Conservation (phyloP, 2,888 invertebrate species). For the Dorcus parallelipipedus region DNA sequence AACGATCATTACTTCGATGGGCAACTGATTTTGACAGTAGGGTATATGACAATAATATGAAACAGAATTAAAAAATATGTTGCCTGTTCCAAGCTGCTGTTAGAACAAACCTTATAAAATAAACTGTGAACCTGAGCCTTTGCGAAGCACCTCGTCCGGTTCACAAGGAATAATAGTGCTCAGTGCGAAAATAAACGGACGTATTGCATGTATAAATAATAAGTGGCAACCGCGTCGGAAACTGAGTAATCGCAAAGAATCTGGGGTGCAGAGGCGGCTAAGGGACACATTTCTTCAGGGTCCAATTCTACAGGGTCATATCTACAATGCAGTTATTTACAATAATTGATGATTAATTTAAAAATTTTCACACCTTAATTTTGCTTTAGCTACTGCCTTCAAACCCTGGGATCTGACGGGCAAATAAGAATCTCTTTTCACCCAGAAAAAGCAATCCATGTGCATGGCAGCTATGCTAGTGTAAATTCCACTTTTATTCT, state of each 20-base stretch:
- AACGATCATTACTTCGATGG: not conserved
- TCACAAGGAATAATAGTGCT: slow-evolving; percentile 99
- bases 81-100: not conserved
- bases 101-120: not conserved
- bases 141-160: slow-evolving; percentile 95
- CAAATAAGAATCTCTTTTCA: slow-evolving; percentile 96
- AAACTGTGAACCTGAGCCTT: slow-evolving; percentile 71
- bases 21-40: no score
- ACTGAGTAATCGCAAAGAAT: slow-evolving; percentile 95
- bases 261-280: slow-evolving; percentile 94
- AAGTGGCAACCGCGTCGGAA: slow-evolving; percentile 98
- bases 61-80: no score
- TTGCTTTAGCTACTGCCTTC: slow-evolving; percentile 96
- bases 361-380: slow-evolving; percentile 53
- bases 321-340: slow-evolving; percentile 41
- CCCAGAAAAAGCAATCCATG: slow-evolving; percentile 97
- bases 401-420: slow-evolving; percentile 97
- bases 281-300: slow-evolving; percentile 97
- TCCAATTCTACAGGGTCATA: slow-evolving; percentile 98
- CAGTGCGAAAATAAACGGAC: slow-evolving; percentile 97
- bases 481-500: slow-evolving; percentile 80
- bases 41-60: no score
- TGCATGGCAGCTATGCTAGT: slow-evolving; percentile 87
- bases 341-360: not conserved
- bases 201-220: slow-evolving; percentile 98